Evolutionary conservation across 2,888 invertebrate genomes (phyloP), one percentile per base, ranked within the genome.

Genomic region (Drymonia ruficornis): DNA sequence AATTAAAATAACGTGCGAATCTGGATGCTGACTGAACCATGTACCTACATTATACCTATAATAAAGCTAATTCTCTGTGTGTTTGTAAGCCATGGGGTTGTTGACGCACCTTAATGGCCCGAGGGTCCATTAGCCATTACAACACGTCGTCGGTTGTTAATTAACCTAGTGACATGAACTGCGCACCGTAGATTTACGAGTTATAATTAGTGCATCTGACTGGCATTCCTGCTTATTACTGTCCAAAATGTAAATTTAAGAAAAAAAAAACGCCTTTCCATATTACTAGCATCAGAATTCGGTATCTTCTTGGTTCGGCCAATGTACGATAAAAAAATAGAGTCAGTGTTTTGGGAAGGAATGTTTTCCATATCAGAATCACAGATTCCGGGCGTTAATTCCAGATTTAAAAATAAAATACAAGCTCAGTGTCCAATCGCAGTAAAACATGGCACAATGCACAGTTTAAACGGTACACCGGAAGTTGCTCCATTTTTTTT

Each of bases 371-470:
- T 38, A 38, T 38, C 38, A 13, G 38, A 31, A 31, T 7, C 15
- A n/a, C n/a, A 3, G 11, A 38, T 9, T 7, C 40, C 15, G 15
- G 0, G 7, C 4, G 8, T 16, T 7, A 9, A 16, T 40, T 7
- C 40, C 40, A 40, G 16, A 40, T 16, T 23, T 40, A 40, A 40
- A 40, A 16, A 16, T 6, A 15, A 15, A 38, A n/a, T 15, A 15
- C 4, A 40, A 43, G 23, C 13, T 11, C 19, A 11, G 13, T 12
- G 12, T 19, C 12, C 43, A 53, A 53, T 55, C 42, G 36, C 29
- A 49, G 46, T 58, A 63, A 63, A 67, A 49, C 53, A 51, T 59
- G 55, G 49, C 53, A 54, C 47, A 55, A n/a, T n/a, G 55, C 58
- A 59, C 58, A 56, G n/a, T n/a, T 40, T 40, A 31, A 63, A 52